Evolutionary conservation across 1,140 invertebrate genomes (phyloP), one percentile per base, ranked within the genome.

Genomic region (Zophobas atratus): DNA sequence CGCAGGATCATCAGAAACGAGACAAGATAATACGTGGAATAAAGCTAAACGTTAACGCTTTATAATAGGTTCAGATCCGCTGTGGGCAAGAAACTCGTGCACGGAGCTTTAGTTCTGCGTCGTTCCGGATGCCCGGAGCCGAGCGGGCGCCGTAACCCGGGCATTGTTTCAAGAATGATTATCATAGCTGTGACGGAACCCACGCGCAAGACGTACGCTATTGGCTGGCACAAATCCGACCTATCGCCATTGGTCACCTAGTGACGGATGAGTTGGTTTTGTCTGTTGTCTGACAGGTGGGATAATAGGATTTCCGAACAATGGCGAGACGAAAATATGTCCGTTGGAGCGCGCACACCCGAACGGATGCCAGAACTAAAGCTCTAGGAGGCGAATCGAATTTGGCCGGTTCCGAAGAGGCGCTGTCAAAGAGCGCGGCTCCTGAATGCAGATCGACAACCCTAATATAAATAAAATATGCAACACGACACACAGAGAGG

Each of bases 251-350:
- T 77, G 75, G 75, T 70, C 63, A 77, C 46, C 63, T 41, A 36
- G 75, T 77, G 75, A 77, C 75, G 75, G 75, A 77, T 77, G 75
- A 77, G 75, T 70, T 35, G 75, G 63, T 67, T 63, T 63, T 67
- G 49, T 76, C 55, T 46, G 56, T 53, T 74, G 49, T 55, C 60
- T 76, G 57, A 71, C 75, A 77, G 75, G 75, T 77, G 75, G 75
- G 75, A 77, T 70, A 77, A 77, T 77, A 71, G 67, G 43, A 79
- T 81, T 77, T 72, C 60, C 32, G 76, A 78, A 83, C 82, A 83
- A 83, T 83, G 82, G 82, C 81, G 82, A 83, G 74, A 78, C 79
- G 78, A 79, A 81, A 81, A 81, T 81, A 82, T 81, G 80, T 81
- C 79, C 53, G 80, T n/a, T 48, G 75, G 33, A 76, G 43, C 6